Base-by-base conservation (phyloP, 2,888 invertebrate genomes). In the Thecophora atra region DNA sequence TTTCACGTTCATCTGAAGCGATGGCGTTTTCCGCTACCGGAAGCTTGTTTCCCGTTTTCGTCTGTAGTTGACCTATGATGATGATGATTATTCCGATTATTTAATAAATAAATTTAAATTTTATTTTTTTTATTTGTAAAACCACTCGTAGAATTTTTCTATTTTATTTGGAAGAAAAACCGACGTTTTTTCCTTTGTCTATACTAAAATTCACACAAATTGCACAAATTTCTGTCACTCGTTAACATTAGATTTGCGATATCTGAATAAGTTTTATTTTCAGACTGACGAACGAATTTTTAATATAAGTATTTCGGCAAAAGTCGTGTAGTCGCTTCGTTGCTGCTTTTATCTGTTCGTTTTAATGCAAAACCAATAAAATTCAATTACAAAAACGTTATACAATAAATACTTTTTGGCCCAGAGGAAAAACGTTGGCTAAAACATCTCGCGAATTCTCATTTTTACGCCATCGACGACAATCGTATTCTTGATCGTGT, bases 281-380 rank as follows among this genome's bases (percentile, higher is more conserved):
- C 42, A 19, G 47, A 72, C 71, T 71, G 51, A 70, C 37, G 8
- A 63, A n/a, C 37, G 63, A 62, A 63, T 63, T 62, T 75, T 71
- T 72, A 70, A 73, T 67, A 70, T 54, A 73, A 72, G 68, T 51
- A 72, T 71, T 70, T 73, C 64, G 17, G 24, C 68, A 73, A 71
- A 42, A 30, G 47, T 69, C 26, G 44, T n/a, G 37, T 13, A 52
- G 52, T 70, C 56, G 42, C 69, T 51, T 17, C 30, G n/a, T 52
- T 37, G 24, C 58, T 56, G 64, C 60, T 70, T 74, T 68, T 28
- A 65, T 62, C 58, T 17, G 37, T 58, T 71, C 56, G 63, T 54
- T 67, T 63, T 73, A 79, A 77, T 78, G 75, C 76, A 78, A 79
- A 78, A 81, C 79, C 80, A 80, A 80, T 80, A 77, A 77, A 77